Percentiles rank a stretch among this genome's conserved stretches.
Evolutionary conservation across 2,797 vertebrate genomes (phyloP).

Genomic region (Falco concolor): DNA sequence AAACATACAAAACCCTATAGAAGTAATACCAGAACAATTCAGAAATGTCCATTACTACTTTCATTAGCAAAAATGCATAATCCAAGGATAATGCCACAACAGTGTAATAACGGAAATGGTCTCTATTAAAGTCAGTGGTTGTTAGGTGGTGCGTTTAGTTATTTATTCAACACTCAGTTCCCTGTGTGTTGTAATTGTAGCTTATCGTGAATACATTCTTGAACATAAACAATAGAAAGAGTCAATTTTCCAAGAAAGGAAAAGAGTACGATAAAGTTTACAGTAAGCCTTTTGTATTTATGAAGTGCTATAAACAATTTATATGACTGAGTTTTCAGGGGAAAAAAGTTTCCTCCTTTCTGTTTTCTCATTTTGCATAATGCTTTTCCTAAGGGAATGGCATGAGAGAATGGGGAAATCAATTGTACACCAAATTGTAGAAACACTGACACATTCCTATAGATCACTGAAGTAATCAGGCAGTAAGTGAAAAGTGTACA

Average conservation of each 20-base stretch:
- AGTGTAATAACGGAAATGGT: neutral
- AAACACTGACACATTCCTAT: neutral
- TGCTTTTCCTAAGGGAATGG: neutral
- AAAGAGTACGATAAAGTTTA: neutral
- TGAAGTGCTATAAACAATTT: neutral
- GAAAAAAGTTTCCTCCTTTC: neutral
- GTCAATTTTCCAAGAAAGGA: neutral
- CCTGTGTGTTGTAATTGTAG: neutral
- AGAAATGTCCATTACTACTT: neutral
- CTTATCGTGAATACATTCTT: neutral
- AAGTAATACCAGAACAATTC: neutral
- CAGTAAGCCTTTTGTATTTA: neutral
- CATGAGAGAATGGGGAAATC: neutral
- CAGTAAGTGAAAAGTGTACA: neutral
- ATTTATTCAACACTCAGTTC: neutral
- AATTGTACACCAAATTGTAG: neutral
- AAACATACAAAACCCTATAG: neutral
- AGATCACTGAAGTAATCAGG: neutral
- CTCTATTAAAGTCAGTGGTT: neutral
- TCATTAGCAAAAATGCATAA: neutral
- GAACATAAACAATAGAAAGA: neutral
- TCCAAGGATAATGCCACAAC: neutral
- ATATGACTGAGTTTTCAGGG: neutral
- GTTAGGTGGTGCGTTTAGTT: neutral
- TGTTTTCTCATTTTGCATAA: slow-evolving; percentile 9